These are phyloP conservation scores for Ceratina australensis DNA, from an alignment of 1,140 invertebrate species.

Conservation along the genomic window DNA sequence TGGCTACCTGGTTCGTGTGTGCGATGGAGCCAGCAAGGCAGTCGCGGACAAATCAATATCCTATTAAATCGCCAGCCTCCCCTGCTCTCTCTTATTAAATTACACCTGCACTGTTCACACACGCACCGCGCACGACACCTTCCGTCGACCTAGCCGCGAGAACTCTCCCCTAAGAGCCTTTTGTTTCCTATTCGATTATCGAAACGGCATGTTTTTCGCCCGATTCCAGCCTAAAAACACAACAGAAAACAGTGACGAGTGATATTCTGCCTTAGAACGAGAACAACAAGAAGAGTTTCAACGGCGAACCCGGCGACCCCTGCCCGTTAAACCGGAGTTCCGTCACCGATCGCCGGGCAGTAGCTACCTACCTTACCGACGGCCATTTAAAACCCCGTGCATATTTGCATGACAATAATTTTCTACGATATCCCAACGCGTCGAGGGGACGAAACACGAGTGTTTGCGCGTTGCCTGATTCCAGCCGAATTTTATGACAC, in stretches of 20 bases:
- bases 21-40: constrained; percentile 63
- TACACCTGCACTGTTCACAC: constrained; percentile 64
- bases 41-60: constrained; percentile 73
- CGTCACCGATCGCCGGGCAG: too few species aligned
- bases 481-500: too few species aligned
- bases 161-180: constrained; percentile 23
- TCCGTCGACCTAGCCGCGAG: constrained; percentile 23
- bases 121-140: constrained; percentile 16
- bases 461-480: too few species aligned
- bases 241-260: constrained; percentile 69
- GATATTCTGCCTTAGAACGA: constrained; percentile 65
- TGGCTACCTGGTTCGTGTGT: constrained; percentile 68
- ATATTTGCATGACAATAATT: too few species aligned
- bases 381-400: too few species aligned
- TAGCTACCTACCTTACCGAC: too few species aligned
- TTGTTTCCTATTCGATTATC: constrained; percentile 54
- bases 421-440: too few species aligned
- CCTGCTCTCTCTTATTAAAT: constrained; percentile 68
- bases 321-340: constrained; percentile 1
- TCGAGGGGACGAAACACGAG: too few species aligned
- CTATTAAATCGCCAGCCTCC: constrained; percentile 73
- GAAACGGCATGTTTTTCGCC: constrained; percentile 61
- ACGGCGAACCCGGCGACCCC: constrained; percentile 40
- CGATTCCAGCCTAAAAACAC: constrained; percentile 65
- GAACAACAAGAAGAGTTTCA: constrained; percentile 62